Evolutionary conservation across 2,113 vertebrate species (phyloP).

Genomic region (Laticauda laticaudata): DNA sequence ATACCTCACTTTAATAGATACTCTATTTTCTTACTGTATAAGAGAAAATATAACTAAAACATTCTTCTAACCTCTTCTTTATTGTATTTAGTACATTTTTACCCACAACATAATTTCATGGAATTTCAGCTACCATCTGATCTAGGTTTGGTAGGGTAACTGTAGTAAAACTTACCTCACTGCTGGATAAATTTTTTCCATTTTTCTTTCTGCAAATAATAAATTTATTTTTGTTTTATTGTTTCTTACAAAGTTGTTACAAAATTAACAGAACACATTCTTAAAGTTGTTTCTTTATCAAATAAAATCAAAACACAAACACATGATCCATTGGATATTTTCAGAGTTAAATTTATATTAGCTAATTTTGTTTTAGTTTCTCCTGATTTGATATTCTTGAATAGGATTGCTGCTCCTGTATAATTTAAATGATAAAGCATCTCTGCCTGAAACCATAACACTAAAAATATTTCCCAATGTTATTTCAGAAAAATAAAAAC

Average conservation of each 20-base stretch:
- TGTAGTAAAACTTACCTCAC: slow-evolving; percentile 77
- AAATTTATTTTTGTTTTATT: slow-evolving; percentile 44
- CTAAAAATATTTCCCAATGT: neutral
- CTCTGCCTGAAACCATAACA: neutral
- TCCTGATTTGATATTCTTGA: neutral
- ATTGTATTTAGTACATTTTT: neutral
- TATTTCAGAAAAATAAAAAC: neutral
- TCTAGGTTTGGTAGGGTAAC: neutral
- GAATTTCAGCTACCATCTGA: neutral
- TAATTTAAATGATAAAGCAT: neutral
- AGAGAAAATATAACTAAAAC: neutral
- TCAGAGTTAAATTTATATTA: neutral
- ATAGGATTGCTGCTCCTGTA: neutral
- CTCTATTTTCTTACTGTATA: neutral
- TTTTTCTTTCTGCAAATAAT: slow-evolving; percentile 79
- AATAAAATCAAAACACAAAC: neutral
- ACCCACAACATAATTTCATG: neutral
- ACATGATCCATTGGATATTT: neutral
- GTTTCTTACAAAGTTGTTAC: neutral
- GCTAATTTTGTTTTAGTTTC: neutral
- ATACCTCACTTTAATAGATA: neutral
- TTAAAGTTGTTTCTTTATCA: neutral
- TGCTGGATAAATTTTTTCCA: slow-evolving; percentile 73
- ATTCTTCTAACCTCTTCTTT: neutral
- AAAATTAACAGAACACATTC: neutral